These are phyloP conservation scores for Alitta virens DNA, from an alignment of 2,888 invertebrate genomes.

Conservation along the genomic window DNA sequence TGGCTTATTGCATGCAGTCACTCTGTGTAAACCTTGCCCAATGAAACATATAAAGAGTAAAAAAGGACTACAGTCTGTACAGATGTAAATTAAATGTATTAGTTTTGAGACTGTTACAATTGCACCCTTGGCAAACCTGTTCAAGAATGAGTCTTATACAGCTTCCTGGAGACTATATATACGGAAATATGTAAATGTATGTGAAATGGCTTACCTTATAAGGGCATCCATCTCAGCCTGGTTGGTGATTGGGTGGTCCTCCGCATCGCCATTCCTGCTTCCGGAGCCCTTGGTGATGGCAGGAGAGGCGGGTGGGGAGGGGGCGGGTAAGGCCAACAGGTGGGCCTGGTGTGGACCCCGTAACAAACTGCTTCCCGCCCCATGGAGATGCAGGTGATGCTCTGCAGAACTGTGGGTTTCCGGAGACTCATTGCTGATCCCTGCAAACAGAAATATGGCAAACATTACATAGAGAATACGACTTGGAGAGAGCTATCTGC, in stretches of 20 bases:
- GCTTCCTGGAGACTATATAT: too few relatives aligned
- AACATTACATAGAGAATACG: too few relatives aligned
- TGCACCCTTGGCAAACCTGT: too few relatives aligned
- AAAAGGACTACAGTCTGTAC: too few relatives aligned
- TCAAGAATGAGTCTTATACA: too few relatives aligned
- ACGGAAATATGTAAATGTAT: too few relatives aligned
- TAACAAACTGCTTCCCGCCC: neutral
- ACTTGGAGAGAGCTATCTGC: too few relatives aligned
- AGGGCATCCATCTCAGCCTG: slow-evolving; percentile 1
- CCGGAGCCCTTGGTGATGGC: neutral
- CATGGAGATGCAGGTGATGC: neutral
- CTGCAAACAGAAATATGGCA: neutral
- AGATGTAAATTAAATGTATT: too few relatives aligned
- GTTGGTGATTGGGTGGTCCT: neutral
- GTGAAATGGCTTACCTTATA: neutral
- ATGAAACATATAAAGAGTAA: too few relatives aligned
- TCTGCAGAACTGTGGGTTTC: slow-evolving; percentile 6
- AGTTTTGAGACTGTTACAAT: too few relatives aligned
- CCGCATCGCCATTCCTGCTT: neutral
- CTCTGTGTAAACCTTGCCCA: too few relatives aligned
- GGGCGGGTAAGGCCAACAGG: neutral
- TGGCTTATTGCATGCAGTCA: too few relatives aligned
- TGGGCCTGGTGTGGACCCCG: neutral
- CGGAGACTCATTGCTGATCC: slow-evolving; percentile 16
- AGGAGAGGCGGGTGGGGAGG: neutral